Percentiles rank a stretch among this genome's conserved stretches.
Conservation (phyloP, 1,140 invertebrate genomes). For the Thaumatotibia leucotreta region DNA sequence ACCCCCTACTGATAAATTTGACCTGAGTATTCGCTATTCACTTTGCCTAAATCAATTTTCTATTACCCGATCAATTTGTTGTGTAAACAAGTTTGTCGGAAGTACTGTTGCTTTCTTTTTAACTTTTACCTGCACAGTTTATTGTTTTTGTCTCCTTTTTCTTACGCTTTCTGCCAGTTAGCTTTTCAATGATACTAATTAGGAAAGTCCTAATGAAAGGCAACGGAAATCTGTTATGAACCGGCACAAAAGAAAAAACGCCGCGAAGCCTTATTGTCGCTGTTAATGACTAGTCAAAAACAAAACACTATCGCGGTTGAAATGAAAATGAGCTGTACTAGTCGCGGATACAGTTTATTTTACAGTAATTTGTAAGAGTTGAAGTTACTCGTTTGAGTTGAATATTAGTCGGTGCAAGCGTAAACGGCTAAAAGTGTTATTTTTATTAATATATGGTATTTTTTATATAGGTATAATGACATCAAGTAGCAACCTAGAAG, state of each 20-base stretch:
- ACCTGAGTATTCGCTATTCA: no score
- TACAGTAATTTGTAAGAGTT: background rate
- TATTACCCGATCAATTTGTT: no score
- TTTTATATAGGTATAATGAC: no score
- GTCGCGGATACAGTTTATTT: background rate
- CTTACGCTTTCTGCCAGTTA: background rate
- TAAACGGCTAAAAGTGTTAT: background rate
- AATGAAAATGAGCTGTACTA: background rate
- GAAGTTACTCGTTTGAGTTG: no score
- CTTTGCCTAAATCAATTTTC: no score
- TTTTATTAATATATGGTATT: background rate
- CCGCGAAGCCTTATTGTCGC: background rate
- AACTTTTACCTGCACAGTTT: background rate
- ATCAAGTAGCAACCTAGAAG: background rate
- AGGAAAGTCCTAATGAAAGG: slow-evolving; percentile 6
- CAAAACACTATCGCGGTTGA: background rate
- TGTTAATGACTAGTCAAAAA: slow-evolving; percentile 7
- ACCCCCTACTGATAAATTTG: no score
- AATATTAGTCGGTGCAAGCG: background rate
- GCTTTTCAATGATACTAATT: background rate
- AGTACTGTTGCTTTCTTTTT: background rate
- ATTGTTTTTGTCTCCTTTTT: background rate
- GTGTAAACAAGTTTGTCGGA: no score
- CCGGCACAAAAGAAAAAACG: background rate
- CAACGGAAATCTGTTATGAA: background rate